Evolutionary conservation across 1,140 invertebrate species (phyloP).

Genomic region (Drosophila funebris): DNA sequence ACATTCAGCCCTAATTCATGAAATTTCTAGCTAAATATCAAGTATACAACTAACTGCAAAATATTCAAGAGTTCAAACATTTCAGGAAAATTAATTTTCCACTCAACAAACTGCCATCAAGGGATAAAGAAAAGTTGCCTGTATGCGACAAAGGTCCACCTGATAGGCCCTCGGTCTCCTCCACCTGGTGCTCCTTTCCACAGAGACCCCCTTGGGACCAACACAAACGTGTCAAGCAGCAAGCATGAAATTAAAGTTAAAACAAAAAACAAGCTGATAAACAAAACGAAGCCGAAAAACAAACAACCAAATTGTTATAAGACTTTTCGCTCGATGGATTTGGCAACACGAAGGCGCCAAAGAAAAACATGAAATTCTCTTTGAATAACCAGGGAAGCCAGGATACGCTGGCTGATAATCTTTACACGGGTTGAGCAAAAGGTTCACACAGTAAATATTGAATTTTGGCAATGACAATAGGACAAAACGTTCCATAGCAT

Average conservation of each 20-base stretch:
- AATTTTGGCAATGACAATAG: slow-evolving; percentile 1
- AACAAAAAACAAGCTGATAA: slow-evolving; percentile 48
- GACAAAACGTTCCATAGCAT: no score
- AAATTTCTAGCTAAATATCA: neutral
- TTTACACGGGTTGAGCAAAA: slow-evolving; percentile 11
- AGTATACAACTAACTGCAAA: neutral
- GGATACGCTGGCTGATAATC: slow-evolving; percentile 18
- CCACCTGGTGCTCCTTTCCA: neutral
- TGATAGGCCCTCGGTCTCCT: neutral
- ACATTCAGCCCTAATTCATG: no score
- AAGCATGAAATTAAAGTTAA: slow-evolving; percentile 64
- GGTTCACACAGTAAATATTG: slow-evolving; percentile 7
- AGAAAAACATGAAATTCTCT: slow-evolving; percentile 10
- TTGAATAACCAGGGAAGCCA: neutral
- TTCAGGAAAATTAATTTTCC: slow-evolving; percentile 54
- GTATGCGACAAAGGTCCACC: slow-evolving; percentile 15
- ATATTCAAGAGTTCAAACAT: slow-evolving; percentile 8
- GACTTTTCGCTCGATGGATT: slow-evolving; percentile 29
- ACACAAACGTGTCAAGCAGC: slow-evolving; percentile 37
- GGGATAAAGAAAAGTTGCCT: slow-evolving; percentile 50
- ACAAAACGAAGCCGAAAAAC: slow-evolving; percentile 36
- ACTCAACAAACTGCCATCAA: slow-evolving; percentile 45
- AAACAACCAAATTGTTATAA: slow-evolving; percentile 40
- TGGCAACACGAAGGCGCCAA: neutral
- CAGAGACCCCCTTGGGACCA: neutral